A percentile compares a stretch with the other conserved stretches of the same genome.
These are phyloP conservation scores for Lytechinus pictus DNA, from an alignment of 35 echinoderm and acorn worm species.

Conservation along the genomic window DNA sequence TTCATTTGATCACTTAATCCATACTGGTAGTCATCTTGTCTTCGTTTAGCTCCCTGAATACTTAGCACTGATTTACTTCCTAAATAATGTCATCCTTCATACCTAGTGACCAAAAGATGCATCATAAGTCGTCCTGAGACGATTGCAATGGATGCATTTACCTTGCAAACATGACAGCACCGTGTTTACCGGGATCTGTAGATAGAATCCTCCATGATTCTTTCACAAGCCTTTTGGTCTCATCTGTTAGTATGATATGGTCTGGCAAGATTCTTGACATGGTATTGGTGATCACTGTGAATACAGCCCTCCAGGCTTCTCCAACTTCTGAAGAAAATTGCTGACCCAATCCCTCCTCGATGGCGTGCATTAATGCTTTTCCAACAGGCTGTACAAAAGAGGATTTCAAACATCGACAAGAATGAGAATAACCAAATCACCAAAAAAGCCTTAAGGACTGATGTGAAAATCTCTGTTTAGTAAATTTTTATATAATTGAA, in stretches of 20 bases:
- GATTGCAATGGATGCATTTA: background rate
- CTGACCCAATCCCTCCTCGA: background rate
- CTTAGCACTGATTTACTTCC: too few species aligned
- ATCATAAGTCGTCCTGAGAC: too few species aligned
- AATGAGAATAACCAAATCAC: too few species aligned
- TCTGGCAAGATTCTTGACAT: conserved; percentile 9
- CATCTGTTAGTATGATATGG: background rate
- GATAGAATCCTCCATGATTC: conserved; percentile 52
- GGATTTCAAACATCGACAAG: background rate
- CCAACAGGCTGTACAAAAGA: background rate
- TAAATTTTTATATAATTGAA: too few species aligned
- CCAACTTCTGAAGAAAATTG: background rate
- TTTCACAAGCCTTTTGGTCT: conserved; percentile 42
- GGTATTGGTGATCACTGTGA: background rate
- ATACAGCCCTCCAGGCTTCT: background rate
- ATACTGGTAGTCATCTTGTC: too few species aligned
- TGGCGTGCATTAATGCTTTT: conserved; percentile 1
- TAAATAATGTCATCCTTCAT: too few species aligned
- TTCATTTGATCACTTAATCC: too few species aligned
- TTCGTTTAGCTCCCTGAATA: too few species aligned
- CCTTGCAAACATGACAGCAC: conserved; percentile 59
- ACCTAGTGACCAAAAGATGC: too few species aligned
- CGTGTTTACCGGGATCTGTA: conserved; percentile 48
- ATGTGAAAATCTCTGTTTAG: too few species aligned
- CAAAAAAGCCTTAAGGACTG: too few species aligned